Evolutionary conservation across 2,888 invertebrate species (phyloP).

Genomic region (Linnaemya vulpina): DNA sequence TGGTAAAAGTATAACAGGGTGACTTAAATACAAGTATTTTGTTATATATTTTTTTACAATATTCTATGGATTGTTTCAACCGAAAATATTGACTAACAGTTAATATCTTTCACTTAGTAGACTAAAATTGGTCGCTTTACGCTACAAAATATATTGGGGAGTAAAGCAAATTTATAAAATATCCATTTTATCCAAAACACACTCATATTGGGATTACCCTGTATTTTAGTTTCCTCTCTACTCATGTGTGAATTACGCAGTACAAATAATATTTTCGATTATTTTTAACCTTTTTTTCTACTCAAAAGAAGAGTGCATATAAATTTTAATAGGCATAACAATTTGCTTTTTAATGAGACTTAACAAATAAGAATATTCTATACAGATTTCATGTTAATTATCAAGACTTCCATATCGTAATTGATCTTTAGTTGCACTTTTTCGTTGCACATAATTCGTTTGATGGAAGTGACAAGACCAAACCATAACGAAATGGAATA

Average conservation of each 20-base stretch:
- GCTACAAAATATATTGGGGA: too few relatives aligned
- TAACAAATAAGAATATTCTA: slow-evolving; percentile 10
- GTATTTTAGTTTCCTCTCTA: background rate
- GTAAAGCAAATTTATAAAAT: too few relatives aligned
- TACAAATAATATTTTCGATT: slow-evolving; percentile 44
- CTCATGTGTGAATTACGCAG: slow-evolving; percentile 56
- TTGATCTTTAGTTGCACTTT: slow-evolving; percentile 68
- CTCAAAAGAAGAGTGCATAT: slow-evolving; percentile 12
- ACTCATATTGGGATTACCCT: background rate
- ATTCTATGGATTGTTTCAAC: too few relatives aligned
- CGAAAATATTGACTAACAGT: too few relatives aligned
- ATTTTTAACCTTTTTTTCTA: slow-evolving; percentile 11
- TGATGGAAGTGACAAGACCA: slow-evolving; percentile 19
- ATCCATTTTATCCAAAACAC: too few relatives aligned
- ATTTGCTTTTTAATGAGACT: slow-evolving; percentile 50
- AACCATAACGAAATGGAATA: slow-evolving; percentile 27
- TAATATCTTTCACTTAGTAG: too few relatives aligned
- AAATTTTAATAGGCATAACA: slow-evolving; percentile 42
- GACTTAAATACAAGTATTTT: too few relatives aligned
- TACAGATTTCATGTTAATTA: slow-evolving; percentile 60
- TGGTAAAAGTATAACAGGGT: slow-evolving; percentile 48
- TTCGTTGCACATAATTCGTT: slow-evolving; percentile 31
- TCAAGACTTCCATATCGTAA: slow-evolving; percentile 66
- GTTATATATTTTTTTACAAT: too few relatives aligned
- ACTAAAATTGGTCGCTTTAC: too few relatives aligned